These are phyloP conservation scores for Gallinago undulata DNA, from an alignment of 2,113 vertebrate genomes.

Conservation along the genomic window DNA sequence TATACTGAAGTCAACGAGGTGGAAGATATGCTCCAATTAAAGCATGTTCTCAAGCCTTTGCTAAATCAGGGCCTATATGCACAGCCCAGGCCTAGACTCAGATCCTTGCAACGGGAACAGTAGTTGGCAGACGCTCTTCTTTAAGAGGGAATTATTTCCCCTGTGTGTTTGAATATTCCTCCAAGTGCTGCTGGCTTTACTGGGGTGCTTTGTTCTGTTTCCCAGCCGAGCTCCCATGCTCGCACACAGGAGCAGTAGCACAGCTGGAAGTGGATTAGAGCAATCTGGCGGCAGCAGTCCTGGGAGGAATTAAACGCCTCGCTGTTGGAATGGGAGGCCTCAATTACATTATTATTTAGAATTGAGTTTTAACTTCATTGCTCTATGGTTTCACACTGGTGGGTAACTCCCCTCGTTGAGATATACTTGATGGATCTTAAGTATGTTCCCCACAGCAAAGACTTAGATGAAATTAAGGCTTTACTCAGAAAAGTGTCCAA, in stretches of 20 bases:
- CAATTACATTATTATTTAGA: slow-evolving; percentile 52
- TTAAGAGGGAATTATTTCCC: slow-evolving; percentile 50
- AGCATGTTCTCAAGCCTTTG: background rate
- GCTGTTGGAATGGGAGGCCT: slow-evolving; percentile 37
- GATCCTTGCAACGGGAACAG: background rate
- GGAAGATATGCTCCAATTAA: background rate
- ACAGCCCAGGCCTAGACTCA: background rate
- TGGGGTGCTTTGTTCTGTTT: slow-evolving; percentile 64
- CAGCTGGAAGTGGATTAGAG: slow-evolving; percentile 64
- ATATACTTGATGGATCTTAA: background rate
- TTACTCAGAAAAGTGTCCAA: background rate
- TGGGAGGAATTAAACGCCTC: slow-evolving; percentile 51
- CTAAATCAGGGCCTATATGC: background rate
- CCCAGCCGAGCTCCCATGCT: slow-evolving; percentile 44
- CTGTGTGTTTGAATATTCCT: slow-evolving; percentile 57
- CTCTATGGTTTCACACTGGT: background rate
- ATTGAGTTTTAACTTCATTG: slow-evolving; percentile 33
- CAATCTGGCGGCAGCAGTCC: slow-evolving; percentile 48
- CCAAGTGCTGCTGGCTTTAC: slow-evolving; percentile 58
- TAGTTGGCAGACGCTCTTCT: slow-evolving; percentile 16
- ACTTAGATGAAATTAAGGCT: background rate
- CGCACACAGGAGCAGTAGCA: slow-evolving; percentile 20
- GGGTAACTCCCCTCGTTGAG: background rate
- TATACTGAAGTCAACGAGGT: background rate
- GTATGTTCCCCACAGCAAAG: background rate